Percentiles rank a stretch among this genome's conserved stretches.
Conservation (phyloP, 2,113 vertebrate genomes). For the Boulengeromyrus knoepffleri region DNA sequence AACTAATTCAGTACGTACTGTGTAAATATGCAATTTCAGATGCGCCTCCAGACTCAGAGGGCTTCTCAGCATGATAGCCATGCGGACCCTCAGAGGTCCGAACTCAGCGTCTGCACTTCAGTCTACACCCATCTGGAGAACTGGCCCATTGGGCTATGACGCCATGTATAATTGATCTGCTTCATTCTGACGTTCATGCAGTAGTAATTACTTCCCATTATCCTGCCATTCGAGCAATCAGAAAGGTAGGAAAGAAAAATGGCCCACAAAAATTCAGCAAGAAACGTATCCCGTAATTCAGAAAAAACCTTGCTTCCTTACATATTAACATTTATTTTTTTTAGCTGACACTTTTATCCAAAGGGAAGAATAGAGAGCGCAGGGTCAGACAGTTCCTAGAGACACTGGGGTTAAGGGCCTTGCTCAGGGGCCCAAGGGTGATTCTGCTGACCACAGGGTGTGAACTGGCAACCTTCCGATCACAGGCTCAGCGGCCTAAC, state of each 20-base stretch:
- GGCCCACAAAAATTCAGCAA: neutral
- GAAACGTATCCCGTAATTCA: neutral
- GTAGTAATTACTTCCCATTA: conserved; percentile 1
- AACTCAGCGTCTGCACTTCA: neutral
- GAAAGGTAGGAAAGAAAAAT: neutral
- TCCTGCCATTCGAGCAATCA: neutral
- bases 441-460: neutral
- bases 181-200: neutral
- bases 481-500: no score
- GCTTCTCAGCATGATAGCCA: neutral
- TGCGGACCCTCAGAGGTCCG: neutral
- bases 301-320: neutral
- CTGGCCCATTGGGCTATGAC: neutral
- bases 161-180: neutral
- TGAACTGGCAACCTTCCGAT: neutral
- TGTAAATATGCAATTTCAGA: neutral
- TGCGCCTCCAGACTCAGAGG: neutral
- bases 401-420: neutral
- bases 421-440: neutral
- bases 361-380: neutral
- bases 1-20: neutral
- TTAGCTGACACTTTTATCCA: neutral
- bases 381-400: neutral
- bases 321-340: neutral
- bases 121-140: neutral